These are phyloP conservation scores for Smittia sp. DNA, from an alignment of 2,888 invertebrate genomes.

Conservation along the genomic window DNA sequence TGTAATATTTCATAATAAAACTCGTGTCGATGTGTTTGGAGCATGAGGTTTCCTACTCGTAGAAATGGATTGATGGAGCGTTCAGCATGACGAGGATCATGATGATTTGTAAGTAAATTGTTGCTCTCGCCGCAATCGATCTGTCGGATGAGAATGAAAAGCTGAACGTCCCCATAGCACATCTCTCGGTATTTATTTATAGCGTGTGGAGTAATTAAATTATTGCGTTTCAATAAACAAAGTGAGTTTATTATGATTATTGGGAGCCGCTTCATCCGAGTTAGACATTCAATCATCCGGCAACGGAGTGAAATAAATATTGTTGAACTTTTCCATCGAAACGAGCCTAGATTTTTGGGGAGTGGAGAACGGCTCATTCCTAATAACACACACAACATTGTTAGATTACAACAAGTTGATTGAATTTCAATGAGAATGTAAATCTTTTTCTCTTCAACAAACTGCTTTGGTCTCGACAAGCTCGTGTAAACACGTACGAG, in stretches of 20 bases:
- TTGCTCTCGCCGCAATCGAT: conserved; percentile 26
- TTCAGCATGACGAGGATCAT: not conserved
- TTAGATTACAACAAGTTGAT: conserved; percentile 13
- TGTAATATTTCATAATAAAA: conserved; percentile 27
- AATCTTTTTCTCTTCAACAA: conserved; percentile 8
- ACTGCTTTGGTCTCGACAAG: conserved; percentile 1
- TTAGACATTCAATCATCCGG: conserved; percentile 34
- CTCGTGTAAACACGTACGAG: conserved; percentile 4
- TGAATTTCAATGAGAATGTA: conserved; percentile 17
- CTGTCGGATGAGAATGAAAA: not conserved
- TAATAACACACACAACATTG: conserved; percentile 2
- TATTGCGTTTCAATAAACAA: conserved; percentile 42
- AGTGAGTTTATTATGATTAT: conserved; percentile 38
- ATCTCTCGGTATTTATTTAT: conserved; percentile 20
- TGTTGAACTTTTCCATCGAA: conserved; percentile 20
- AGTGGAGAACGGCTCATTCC: not conserved
- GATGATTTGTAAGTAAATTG: conserved; percentile 31
- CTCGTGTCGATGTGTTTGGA: not conserved
- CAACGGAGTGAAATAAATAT: conserved; percentile 1
- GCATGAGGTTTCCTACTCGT: not conserved
- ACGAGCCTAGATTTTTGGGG: no score
- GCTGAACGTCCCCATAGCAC: not conserved
- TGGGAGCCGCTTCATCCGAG: conserved; percentile 13
- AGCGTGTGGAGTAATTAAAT: conserved; percentile 39
- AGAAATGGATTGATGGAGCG: not conserved